These are phyloP conservation scores for Drosophila nigrodunni DNA, from an alignment of 1,140 invertebrate genomes.

Conservation along the genomic window DNA sequence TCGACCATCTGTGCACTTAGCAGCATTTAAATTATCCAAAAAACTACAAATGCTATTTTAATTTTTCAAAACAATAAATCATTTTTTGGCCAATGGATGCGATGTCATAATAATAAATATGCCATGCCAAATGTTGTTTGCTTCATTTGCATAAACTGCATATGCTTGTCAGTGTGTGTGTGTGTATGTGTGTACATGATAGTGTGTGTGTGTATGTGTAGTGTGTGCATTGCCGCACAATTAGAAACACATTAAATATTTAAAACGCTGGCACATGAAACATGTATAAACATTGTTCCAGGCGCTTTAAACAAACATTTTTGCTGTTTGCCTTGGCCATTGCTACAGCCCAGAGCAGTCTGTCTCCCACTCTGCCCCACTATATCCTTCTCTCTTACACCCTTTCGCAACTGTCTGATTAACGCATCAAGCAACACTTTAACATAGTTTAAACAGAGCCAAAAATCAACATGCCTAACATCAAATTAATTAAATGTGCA, in stretches of 20 bases:
- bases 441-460: slow-evolving; percentile 33
- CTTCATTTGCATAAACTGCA: slow-evolving; percentile 28
- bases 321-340: slow-evolving; percentile 18
- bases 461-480: slow-evolving; percentile 33
- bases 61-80: slow-evolving; percentile 72
- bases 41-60: slow-evolving; percentile 49
- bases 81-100: slow-evolving; percentile 21
- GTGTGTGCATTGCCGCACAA: slow-evolving; percentile 57
- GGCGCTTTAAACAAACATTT: slow-evolving; percentile 42
- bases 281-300: slow-evolving; percentile 40
- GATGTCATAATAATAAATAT: slow-evolving; percentile 50
- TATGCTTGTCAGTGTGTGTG: background rate
- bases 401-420: slow-evolving; percentile 23
- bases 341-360: background rate
- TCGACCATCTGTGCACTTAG: slow-evolving; percentile 33
- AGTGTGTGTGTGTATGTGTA: slow-evolving; percentile 30
- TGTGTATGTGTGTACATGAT: slow-evolving; percentile 21
- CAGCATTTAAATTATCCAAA: slow-evolving; percentile 28
- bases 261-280: slow-evolving; percentile 45
- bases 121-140: slow-evolving; percentile 52
- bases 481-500: slow-evolving; percentile 52
- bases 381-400: background rate
- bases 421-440: slow-evolving; percentile 34
- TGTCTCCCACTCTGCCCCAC: background rate
- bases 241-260: slow-evolving; percentile 79